These are phyloP conservation scores for Helobdella robusta DNA, from an alignment of 2,888 invertebrate species.

Conservation along the genomic window DNA sequence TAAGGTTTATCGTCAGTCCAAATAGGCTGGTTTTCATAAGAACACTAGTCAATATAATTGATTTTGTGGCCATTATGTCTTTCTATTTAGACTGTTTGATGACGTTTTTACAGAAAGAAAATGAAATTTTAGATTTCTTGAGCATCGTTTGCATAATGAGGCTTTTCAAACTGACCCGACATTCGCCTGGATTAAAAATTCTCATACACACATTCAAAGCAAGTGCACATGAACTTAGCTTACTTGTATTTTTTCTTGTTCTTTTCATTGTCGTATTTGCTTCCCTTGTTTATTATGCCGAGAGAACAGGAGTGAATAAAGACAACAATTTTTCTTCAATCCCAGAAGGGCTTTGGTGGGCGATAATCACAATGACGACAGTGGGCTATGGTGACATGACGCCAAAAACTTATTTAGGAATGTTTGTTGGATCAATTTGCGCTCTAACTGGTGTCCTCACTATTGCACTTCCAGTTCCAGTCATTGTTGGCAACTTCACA, in stretches of 20 bases:
- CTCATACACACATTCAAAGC: slow-evolving; percentile 94
- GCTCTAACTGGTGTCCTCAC: slow-evolving; percentile 82
- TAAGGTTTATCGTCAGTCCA: slow-evolving; percentile 77
- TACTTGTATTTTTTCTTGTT: slow-evolving; percentile 87
- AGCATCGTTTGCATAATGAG: slow-evolving; percentile 86
- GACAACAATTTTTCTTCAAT: slow-evolving; percentile 89
- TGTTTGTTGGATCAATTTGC: slow-evolving; percentile 91
- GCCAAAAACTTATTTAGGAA: slow-evolving; percentile 82
- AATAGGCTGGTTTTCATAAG: slow-evolving; percentile 78
- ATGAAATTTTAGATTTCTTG: slow-evolving; percentile 73
- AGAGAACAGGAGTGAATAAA: slow-evolving; percentile 85
- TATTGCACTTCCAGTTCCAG: slow-evolving; percentile 86
- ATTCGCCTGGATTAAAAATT: slow-evolving; percentile 85
- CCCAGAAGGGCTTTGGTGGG: slow-evolving; percentile 89
- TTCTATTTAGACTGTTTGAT: slow-evolving; percentile 60
- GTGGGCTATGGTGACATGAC: slow-evolving; percentile 92
- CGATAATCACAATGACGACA: slow-evolving; percentile 87
- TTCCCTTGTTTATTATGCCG: slow-evolving; percentile 86
- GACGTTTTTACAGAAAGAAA: slow-evolving; percentile 45
- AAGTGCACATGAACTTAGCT: slow-evolving; percentile 78
- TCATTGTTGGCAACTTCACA: slow-evolving; percentile 91
- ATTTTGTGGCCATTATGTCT: slow-evolving; percentile 81
- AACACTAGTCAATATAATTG: slow-evolving; percentile 86
- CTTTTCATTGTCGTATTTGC: slow-evolving; percentile 92
- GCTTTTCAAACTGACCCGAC: slow-evolving; percentile 85